Evolutionary conservation across 2,888 invertebrate genomes (phyloP), one percentile per base, ranked within the genome.

Genomic region (Mongoloraphidia duomilia): DNA sequence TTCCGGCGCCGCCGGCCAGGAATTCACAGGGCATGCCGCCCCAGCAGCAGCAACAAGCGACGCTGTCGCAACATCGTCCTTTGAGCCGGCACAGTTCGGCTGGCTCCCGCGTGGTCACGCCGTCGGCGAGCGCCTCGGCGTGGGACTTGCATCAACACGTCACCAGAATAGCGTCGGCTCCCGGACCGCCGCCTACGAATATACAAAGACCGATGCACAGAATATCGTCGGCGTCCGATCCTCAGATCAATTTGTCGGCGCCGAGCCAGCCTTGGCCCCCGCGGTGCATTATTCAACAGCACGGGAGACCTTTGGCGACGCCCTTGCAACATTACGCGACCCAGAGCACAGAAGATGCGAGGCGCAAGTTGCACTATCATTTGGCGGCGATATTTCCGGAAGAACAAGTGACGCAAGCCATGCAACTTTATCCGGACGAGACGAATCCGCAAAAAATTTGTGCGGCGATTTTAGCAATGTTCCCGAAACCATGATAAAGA

Each of bases 301-400:
- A 55, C 26, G 53, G 53, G 17, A 39, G 48, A 6, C 58, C 58
- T 5, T 52, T 54, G 11, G 35, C 13, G 11, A 47, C 53, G 52
- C 52, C 61, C 36, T 55, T 56, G 50, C 67, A 70, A 55, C 57
- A 66, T 54, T 49, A 49, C 55, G 43, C 65, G 61, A 53, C 56
- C 10, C 52, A 54, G 10, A 53, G 52, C 34, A 54, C 64, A 8
- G 73, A 76, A 49, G 89, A 90, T 59, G 80, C 82, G 14, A 75
- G 91, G 0, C 74, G 83, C 34, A 78, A 82, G 56, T 71, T 93
- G 61, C 90, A 87, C 65, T 92, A 84, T 67, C 91, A 93, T 66
- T 71, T 96, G 54, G 81, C 88, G n/a, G 85, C 85, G 47, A 82
- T 95, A 50, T 96, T 96, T 68, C 91, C 92, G 0, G 87, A 89